Percentiles rank a stretch among this genome's conserved stretches.
Evolutionary conservation across 1,140 invertebrate genomes (phyloP).

Genomic region (Platyscapa corneri): DNA sequence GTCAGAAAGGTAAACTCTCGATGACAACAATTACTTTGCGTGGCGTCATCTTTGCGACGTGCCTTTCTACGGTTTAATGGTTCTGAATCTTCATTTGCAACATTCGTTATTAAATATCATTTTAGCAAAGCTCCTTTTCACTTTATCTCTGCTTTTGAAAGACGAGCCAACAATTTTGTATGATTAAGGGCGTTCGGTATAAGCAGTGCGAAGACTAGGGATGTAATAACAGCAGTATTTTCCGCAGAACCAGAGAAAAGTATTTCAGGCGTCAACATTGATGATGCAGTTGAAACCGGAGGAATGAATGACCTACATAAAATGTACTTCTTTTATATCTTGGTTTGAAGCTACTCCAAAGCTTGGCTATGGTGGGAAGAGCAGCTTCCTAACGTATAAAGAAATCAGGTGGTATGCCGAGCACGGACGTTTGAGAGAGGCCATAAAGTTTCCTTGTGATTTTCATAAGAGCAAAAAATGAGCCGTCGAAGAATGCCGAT

Average conservation of each 20-base stretch:
- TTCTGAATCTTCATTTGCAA: too few relatives aligned
- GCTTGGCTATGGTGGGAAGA: not conserved
- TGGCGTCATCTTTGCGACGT: too few relatives aligned
- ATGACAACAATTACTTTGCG: too few relatives aligned
- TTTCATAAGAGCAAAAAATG: not conserved
- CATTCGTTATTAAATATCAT: too few relatives aligned
- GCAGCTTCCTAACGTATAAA: not conserved
- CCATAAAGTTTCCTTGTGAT: not conserved
- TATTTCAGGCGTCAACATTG: not conserved
- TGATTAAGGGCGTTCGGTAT: not conserved
- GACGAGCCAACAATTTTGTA: too few relatives aligned
- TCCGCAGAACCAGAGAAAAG: not conserved
- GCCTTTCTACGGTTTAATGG: too few relatives aligned
- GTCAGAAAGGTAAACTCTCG: too few relatives aligned
- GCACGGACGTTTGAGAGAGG: not conserved
- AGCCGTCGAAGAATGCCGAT: not conserved
- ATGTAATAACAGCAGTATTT: not conserved
- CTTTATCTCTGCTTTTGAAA: too few relatives aligned
- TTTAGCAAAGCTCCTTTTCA: too few relatives aligned
- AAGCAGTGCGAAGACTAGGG: not conserved
- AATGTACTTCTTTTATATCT: not conserved
- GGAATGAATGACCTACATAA: constrained; percentile 11
- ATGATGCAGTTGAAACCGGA: not conserved
- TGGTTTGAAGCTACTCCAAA: not conserved
- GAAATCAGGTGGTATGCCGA: not conserved